Conservation (phyloP, 92 coral and sea anemone species). For the Palythoa grandis region DNA sequence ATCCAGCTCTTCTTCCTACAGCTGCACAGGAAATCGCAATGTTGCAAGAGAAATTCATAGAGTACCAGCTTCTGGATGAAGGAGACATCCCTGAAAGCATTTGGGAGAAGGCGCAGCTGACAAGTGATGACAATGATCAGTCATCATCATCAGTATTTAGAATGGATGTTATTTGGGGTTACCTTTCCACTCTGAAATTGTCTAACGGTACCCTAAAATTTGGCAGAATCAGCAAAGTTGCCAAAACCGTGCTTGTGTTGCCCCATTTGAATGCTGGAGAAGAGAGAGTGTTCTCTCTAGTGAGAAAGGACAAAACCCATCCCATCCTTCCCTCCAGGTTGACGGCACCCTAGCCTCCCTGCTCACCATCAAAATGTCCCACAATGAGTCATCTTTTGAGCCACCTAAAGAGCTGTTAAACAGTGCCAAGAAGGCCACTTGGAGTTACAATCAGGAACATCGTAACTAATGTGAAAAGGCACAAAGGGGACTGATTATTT, state of each 20-base stretch:
- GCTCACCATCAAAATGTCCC: conserved; percentile 6
- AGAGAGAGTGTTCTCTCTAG: conserved; percentile 22
- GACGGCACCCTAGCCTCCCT: conserved; percentile 39
- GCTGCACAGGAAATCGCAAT: conserved; percentile 9
- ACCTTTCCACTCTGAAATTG: conserved; percentile 47
- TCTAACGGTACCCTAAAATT: conserved; percentile 50
- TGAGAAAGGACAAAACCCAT: conserved; percentile 15
- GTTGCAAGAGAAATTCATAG: conserved; percentile 42
- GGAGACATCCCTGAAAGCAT: conserved; percentile 44
- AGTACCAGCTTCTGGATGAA: conserved; percentile 47
- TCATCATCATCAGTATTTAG: conserved; percentile 36
- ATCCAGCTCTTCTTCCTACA: conserved; percentile 43
- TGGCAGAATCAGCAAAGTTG: conserved; percentile 36
- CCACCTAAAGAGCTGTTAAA: conserved; percentile 18
- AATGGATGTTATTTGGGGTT: conserved; percentile 61
- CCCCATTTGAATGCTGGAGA: conserved; percentile 31
- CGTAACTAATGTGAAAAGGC: no score
- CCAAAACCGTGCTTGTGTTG: conserved; percentile 14
- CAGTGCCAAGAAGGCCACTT: conserved; percentile 30
- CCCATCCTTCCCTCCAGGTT: not conserved
- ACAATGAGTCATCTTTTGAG: conserved; percentile 26
- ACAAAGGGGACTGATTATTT: no score
- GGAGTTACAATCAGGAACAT: conserved; percentile 8
- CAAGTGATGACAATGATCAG: conserved; percentile 21
- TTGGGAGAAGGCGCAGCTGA: conserved; percentile 47